Percentiles rank a stretch among this genome's conserved stretches.
Conservation (phyloP, 2,797 vertebrate species). For the Eupleurogrammus muticus region DNA sequence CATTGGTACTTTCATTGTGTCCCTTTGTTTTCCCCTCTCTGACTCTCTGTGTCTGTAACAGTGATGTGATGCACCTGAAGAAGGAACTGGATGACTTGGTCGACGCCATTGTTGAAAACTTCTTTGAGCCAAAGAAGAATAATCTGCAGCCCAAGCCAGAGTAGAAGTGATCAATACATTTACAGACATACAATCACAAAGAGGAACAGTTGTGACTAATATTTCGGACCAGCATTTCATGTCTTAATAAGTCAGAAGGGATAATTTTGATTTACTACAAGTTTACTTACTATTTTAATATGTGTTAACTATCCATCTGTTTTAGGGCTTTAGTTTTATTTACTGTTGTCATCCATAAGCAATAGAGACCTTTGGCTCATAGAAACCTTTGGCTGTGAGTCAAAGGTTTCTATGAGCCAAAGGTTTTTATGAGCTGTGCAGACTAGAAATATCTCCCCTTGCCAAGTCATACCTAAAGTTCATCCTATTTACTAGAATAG, state of each 20-base stretch:
- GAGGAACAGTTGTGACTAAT: conserved; percentile 19
- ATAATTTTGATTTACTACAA: conserved; percentile 14
- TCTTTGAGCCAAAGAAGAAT: conserved; percentile 95
- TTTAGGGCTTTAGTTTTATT: neutral
- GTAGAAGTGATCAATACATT: conserved; percentile 41
- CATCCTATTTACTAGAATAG: no score
- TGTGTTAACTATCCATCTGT: conserved; percentile 6
- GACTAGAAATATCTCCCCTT: no score
- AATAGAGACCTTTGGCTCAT: no score
- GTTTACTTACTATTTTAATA: neutral
- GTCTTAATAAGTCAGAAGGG: conserved; percentile 50
- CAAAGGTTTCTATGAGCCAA: no score
- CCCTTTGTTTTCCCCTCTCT: neutral
- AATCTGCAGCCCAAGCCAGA: conserved; percentile 86
- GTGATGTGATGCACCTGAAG: conserved; percentile 90
- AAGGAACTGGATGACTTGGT: conserved; percentile 91
- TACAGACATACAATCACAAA: neutral
- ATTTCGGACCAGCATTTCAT: conserved; percentile 29
- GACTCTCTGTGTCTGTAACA: conserved; percentile 65
- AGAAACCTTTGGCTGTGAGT: no score
- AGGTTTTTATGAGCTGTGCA: no score
- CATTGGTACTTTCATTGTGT: neutral
- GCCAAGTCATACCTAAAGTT: no score
- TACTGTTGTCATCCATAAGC: neutral
- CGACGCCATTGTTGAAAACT: conserved; percentile 90